Base-by-base conservation (phyloP, 2,888 invertebrate genomes). In the Polyommatus icarus region DNA sequence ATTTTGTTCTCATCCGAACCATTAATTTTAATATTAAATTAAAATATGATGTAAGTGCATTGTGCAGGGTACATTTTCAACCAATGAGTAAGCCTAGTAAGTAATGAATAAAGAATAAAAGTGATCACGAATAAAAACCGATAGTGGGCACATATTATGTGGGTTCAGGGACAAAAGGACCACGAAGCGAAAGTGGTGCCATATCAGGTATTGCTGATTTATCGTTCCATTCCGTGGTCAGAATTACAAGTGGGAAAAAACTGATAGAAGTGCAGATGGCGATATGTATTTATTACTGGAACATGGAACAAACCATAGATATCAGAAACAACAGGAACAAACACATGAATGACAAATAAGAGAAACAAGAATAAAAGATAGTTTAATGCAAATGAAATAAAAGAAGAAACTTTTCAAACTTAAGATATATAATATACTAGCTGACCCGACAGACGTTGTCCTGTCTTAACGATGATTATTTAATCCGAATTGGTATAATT, bases 101-200 rank as follows among this genome's bases (percentile, higher is more conserved):
- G 20, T 20, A n/a, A n/a, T 59, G 20, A 20, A 59, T n/a, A 59
- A 59, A 59, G n/a, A 59, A 59, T 59, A 59, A 67, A 67, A 67
- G 24, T 67, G 61, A 67, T 24, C 61, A 67, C 61, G 24, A 67
- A 32, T 6, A 67, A 67, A 67, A 67, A 67, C 12, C 67, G 67
- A 18, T 29, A 15, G 67, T 67, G 29, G 67, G 4, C 6, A 12
- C 61, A 67, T 32, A 20, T 67, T 32, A 20, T 67, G 67, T 67
- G 67, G 67, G 67, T 24, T 67, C 67, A 67, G 29, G 67, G 67
- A 67, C 67, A 67, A 67, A 67, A 32, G 67, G 67, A 67, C 18
- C 67, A 67, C 29, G 67, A 67, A 67, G 67, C 29, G 67, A 67
- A 67, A 67, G 67, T 67, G 67, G 20, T 29, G 61, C 24, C 12